Conservation (phyloP, 2,888 invertebrate genomes). For the Rotaria macrura region DNA sequence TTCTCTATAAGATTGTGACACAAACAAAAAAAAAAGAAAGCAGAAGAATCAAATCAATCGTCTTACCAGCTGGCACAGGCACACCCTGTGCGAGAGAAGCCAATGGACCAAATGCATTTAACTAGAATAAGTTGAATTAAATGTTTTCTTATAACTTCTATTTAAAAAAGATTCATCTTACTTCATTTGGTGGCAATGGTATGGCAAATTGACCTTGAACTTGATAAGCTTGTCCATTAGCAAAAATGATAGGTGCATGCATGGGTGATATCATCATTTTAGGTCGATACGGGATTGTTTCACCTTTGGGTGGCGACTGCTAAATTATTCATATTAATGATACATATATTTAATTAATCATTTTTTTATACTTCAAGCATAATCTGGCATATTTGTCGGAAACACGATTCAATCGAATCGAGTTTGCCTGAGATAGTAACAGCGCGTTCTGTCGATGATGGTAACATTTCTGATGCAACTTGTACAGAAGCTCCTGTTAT, state of each 20-base stretch:
- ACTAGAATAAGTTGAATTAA: background rate
- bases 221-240: conserved; percentile 88
- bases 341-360: background rate
- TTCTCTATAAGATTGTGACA: no score
- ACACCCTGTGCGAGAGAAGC: background rate
- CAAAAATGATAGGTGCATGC: conserved; percentile 62
- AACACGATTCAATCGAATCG: conserved; percentile 95
- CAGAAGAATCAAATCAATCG: background rate
- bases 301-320: conserved; percentile 94
- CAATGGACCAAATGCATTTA: background rate
- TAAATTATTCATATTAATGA: conserved; percentile 51
- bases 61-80: background rate
- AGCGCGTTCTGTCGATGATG: conserved; percentile 93
- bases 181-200: conserved; percentile 29
- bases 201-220: conserved; percentile 66
- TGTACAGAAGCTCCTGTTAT: conserved; percentile 56
- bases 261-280: conserved; percentile 60
- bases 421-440: conserved; percentile 94
- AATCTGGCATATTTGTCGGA: conserved; percentile 96
- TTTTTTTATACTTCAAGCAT: conserved; percentile 77
- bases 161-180: background rate
- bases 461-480: conserved; percentile 97
- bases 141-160: background rate
- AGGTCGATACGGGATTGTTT: conserved; percentile 97
- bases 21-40: no score